Percentiles rank a stretch among this genome's conserved stretches.
phyloP scores from a whole-genome alignment of 2,797 vertebrate genomes.

The Phalloptychus januarius region DNA sequence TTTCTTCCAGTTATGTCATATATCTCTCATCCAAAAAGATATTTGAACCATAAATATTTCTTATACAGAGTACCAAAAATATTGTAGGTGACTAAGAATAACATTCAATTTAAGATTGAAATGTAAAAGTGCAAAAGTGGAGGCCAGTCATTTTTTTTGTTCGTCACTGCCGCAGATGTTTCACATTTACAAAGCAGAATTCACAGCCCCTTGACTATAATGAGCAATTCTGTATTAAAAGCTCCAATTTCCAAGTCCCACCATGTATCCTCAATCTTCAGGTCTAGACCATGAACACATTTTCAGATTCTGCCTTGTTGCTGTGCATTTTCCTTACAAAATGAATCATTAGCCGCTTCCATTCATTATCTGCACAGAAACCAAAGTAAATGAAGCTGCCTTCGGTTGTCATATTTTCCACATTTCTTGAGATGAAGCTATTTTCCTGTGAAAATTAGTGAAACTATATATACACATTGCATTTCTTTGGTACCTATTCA shows the following conservation, averaged over 20 bases:
- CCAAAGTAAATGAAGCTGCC: background rate
- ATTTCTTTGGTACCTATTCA: background rate
- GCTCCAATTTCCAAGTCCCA: too few relatives aligned
- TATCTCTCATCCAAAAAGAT: background rate
- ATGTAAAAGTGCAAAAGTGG: background rate
- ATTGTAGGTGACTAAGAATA: background rate
- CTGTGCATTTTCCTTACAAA: too few relatives aligned
- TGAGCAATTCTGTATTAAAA: too few relatives aligned
- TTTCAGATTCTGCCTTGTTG: too few relatives aligned
- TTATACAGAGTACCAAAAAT: background rate
- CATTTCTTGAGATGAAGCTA: background rate
- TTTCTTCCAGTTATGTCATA: background rate
- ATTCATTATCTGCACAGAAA: too few relatives aligned
- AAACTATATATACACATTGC: background rate
- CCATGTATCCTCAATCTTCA: too few relatives aligned
- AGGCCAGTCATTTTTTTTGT: background rate
- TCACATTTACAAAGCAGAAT: background rate
- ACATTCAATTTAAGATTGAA: background rate
- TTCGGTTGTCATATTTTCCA: background rate
- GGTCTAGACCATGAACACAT: too few relatives aligned
- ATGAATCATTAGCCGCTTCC: too few relatives aligned
- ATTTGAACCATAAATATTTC: background rate
- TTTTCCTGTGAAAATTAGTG: background rate
- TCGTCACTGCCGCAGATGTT: background rate
- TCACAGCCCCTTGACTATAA: too few relatives aligned